phyloP scores from a whole-genome alignment of 1,140 invertebrate genomes.

The Sminthurinus signatus region DNA sequence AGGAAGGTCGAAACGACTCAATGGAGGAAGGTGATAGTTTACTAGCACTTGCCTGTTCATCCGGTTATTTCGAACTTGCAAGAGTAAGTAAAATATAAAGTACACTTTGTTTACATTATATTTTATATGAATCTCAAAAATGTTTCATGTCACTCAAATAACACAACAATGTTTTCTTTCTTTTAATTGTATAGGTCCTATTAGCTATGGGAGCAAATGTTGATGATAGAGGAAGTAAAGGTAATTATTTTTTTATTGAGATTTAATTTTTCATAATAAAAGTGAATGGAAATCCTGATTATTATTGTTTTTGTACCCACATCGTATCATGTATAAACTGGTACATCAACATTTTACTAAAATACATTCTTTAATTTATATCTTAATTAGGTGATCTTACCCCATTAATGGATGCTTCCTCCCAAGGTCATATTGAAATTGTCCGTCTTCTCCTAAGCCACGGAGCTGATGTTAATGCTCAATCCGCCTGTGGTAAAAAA shows the following conservation, averaged over 20 bases:
- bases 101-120: too few relatives aligned
- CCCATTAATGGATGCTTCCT: conserved; percentile 93
- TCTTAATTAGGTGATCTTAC: conserved; percentile 70
- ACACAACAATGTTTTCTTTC: too few relatives aligned
- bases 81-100: too few relatives aligned
- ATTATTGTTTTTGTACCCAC: too few relatives aligned
- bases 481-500: conserved; percentile 75
- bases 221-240: conserved; percentile 89
- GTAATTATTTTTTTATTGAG: conserved; percentile 42
- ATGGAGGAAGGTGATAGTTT: conserved; percentile 89
- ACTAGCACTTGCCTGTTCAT: conserved; percentile 83
- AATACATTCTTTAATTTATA: too few relatives aligned
- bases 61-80: conserved; percentile 87
- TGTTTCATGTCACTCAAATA: too few relatives aligned
- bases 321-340: too few relatives aligned
- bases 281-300: too few relatives aligned
- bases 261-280: too few relatives aligned
- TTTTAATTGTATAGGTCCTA: conserved; percentile 70
- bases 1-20: conserved; percentile 83
- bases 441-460: conserved; percentile 83
- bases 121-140: too few relatives aligned
- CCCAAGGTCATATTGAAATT: conserved; percentile 89
- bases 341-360: too few relatives aligned
- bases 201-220: conserved; percentile 96
- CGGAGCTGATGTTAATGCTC: conserved; percentile 92